Base-by-base conservation (phyloP, 2,113 vertebrate genomes). In the Pterocles orientalis region DNA sequence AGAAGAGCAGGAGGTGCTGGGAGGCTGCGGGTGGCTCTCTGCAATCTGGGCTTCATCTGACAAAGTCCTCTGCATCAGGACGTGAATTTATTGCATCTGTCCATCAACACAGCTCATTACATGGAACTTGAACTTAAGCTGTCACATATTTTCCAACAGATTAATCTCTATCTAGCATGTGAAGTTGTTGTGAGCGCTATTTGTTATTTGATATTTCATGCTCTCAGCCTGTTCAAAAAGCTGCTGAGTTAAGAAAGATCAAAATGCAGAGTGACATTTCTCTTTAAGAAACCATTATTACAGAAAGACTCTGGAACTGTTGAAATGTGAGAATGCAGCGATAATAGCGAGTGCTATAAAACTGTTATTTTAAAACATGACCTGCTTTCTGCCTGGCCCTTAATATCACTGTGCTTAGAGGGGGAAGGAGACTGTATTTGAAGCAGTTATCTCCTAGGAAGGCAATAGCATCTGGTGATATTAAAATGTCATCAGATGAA, bases 401-500 rank as follows among this genome's bases (percentile, higher is more conserved):
- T 79, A 85, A 60, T 70, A 78, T 69, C n/a, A 21, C 51, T 45
- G 60, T 91, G 64, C 80, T 96, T 90, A 54, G 54, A 70, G 53
- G 7, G n/a, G 43, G 29, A 68, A 82, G 76, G 51, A 85, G 50
- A 41, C 33, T 88, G 60, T 33, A n/a, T 89, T 60, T 90, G 69
- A 92, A 93, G 39, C n/a, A 86, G 62, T 85, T 94, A 92, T 91
- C 76, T 95, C 53, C 70, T 69, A 64, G 79, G 69, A 87, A 96
- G 73, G 91, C 79, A 96, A 86, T 62, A 92, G 53, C 57, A 86
- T 91, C 92, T 97, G 92, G 87, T 92, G 83, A 93, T 97, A 96
- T 93, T 97, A 95, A 96, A 96, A 93, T 96, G 86, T 95, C 78
- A 72, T 96, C 75, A 66, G 72, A 92, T 82, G 82, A 96, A 95